Base-by-base conservation (phyloP, 1,140 invertebrate species). In the Pachypeltis micranthus region DNA sequence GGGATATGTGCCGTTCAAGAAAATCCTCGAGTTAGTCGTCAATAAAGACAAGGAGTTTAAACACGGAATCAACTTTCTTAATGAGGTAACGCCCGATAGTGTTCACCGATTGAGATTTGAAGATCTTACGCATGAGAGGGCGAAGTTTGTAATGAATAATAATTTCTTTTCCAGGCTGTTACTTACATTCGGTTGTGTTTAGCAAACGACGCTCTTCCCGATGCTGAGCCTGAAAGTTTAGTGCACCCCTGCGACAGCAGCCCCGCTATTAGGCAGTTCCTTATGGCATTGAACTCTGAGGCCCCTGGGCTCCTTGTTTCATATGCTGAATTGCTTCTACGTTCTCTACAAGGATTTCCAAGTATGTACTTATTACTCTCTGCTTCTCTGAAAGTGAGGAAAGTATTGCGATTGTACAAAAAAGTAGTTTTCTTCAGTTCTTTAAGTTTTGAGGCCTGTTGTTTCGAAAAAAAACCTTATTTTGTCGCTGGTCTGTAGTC, bases 121-220 rank as follows among this genome's bases (percentile, higher is more conserved):
- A n/a, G n/a, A n/a, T n/a, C n/a, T n/a, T n/a, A n/a, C n/a, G n/a
- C n/a, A n/a, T n/a, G n/a, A n/a, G n/a, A n/a, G n/a, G n/a, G n/a
- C n/a, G n/a, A n/a, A n/a, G n/a, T n/a, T n/a, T n/a, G n/a, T n/a
- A n/a, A n/a, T n/a, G 47, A 25, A 59, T 59, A 56, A 44, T 64
- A 27, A 19, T 62, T 57, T 67, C 47, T 67, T 65, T 74, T 76
- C 19, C 70, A 90, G 85, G 85, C 91, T 64, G 73, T 92, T 3
- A 76, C 84, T 1, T 92, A 91, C 73, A 72, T 90, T 60, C 79
- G 88, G 2, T 77, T 90, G 68, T 91, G 88, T 70, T 73, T 93
- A 23, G 70, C 75, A 24, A 69, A 75, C 2, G 70, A 71, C 12
- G 73, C 77, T 24, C 78, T 78, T 0, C 59, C 70, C 31, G 19